These are phyloP conservation scores for Nycticebus coucang DNA, from an alignment of 2,113 vertebrate species.

Conservation along the genomic window DNA sequence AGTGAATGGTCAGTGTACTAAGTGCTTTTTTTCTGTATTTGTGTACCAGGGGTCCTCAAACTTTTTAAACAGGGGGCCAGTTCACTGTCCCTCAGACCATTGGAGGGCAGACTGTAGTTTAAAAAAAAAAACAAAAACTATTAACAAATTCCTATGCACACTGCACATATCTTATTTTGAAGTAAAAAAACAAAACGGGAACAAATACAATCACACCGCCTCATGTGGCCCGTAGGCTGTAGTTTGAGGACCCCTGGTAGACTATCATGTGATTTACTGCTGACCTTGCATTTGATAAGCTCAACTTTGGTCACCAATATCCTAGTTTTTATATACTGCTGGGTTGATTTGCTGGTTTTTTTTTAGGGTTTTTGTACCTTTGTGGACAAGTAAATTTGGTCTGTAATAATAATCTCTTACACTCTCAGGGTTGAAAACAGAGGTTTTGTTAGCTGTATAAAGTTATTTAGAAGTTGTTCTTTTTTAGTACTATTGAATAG, in stretches of 20 bases:
- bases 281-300: not conserved
- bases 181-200: no score
- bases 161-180: no score
- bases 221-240: no score
- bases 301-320: not conserved
- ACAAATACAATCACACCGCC: no score
- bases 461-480: conserved; percentile 12
- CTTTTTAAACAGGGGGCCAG: no score
- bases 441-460: not conserved
- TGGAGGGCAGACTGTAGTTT: no score
- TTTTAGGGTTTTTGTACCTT: not conserved
- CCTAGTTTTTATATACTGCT: not conserved
- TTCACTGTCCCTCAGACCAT: no score
- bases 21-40: conserved; percentile 24
- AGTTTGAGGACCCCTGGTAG: not conserved
- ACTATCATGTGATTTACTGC: not conserved
- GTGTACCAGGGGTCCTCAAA: not conserved
- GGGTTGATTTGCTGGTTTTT: not conserved
- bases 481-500: not conserved
- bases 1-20: not conserved
- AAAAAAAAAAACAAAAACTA: no score
- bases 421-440: not conserved
- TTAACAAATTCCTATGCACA: no score
- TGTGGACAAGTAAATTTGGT: not conserved
- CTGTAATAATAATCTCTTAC: not conserved